phyloP scores from a whole-genome alignment of 1,140 invertebrate genomes.

The Ceratitis capitata region DNA sequence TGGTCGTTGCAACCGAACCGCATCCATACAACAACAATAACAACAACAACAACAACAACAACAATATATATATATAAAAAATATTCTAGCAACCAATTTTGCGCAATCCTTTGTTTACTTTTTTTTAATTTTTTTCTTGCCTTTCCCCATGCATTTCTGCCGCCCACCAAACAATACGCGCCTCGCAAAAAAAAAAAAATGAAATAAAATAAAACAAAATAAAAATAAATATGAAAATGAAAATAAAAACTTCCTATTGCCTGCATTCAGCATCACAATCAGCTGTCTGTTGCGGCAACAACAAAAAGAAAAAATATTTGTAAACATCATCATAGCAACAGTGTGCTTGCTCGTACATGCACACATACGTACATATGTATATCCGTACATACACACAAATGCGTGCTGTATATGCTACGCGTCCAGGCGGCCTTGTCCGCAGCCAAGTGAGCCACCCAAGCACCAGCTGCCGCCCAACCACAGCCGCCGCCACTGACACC shows the following conservation, averaged over 20 bases:
- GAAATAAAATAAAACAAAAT: neutral
- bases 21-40: neutral
- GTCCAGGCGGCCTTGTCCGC: neutral
- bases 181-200: neutral
- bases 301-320: neutral
- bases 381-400: too few relatives aligned
- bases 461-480: neutral
- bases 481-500: too few relatives aligned
- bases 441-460: neutral
- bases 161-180: neutral
- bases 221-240: neutral
- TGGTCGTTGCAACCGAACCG: neutral
- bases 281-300: neutral
- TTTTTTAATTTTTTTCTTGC: neutral
- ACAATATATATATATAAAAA: too few relatives aligned
- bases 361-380: too few relatives aligned
- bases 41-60: neutral
- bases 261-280: neutral
- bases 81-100: neutral
- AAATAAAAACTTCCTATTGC: neutral
- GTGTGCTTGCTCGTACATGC: neutral
- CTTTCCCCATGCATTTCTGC: neutral
- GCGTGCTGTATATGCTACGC: neutral
- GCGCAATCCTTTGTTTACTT: neutral
- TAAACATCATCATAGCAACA: constrained; percentile 20